phyloP scores from a whole-genome alignment of 2,888 invertebrate species.

The Aspidiotus rigidus region DNA sequence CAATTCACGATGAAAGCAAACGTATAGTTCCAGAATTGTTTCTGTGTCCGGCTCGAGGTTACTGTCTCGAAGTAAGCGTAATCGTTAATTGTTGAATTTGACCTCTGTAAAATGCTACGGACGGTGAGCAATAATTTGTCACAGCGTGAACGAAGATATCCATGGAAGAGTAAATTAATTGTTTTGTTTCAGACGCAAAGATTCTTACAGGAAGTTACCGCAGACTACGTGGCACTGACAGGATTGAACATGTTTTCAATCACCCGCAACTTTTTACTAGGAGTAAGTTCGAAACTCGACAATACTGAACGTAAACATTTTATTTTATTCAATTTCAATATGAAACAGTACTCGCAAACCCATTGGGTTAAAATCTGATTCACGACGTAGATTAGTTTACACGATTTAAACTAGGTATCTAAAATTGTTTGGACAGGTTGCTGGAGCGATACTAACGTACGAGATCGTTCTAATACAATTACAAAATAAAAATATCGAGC shows the following conservation, averaged over 20 bases:
- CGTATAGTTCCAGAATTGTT: conserved; percentile 52
- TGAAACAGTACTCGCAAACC: neutral
- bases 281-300: conserved; percentile 37
- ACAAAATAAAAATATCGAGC: conserved; percentile 35
- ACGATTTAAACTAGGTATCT: no score
- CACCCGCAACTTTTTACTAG: conserved; percentile 39
- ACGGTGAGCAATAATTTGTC: no score
- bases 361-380: neutral
- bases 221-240: conserved; percentile 39
- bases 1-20: conserved; percentile 51
- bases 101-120: no score
- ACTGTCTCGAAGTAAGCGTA: conserved; percentile 50
- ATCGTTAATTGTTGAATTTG: no score
- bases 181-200: conserved; percentile 37
- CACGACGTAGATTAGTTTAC: neutral
- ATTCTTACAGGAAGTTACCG: conserved; percentile 39
- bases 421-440: conserved; percentile 36
- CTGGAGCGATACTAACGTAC: conserved; percentile 38
- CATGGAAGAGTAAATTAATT: no score
- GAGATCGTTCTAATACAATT: conserved; percentile 39
- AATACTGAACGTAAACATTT: neutral
- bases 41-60: conserved; percentile 53
- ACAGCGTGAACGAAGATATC: no score
- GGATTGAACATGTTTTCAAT: conserved; percentile 40
- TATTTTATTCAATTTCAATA: neutral